phyloP scores from a whole-genome alignment of 2,888 invertebrate species.

The Acronicta aceris region DNA sequence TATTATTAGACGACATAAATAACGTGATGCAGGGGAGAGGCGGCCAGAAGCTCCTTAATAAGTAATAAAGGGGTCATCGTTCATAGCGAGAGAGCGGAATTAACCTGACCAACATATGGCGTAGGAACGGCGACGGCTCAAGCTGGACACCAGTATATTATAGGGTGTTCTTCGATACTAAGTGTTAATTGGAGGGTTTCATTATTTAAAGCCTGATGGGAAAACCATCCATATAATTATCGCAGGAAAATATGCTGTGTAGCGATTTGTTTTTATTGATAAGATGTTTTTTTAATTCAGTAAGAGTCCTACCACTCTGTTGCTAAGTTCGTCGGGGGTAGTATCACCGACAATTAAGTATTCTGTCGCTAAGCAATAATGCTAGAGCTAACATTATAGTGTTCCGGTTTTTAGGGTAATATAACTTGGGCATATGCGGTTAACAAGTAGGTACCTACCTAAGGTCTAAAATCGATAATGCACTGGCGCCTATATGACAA shows the following conservation, averaged over 20 bases:
- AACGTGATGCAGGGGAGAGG: slow-evolving; percentile 80
- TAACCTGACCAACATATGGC: slow-evolving; percentile 82
- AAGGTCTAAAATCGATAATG: too few relatives aligned
- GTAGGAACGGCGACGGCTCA: slow-evolving; percentile 60
- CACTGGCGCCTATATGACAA: too few relatives aligned
- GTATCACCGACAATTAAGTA: too few relatives aligned
- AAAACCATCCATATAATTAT: slow-evolving; percentile 1
- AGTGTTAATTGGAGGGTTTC: slow-evolving; percentile 47
- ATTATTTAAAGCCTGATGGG: slow-evolving; percentile 42
- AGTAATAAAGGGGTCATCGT: slow-evolving; percentile 89
- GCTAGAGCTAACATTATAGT: too few relatives aligned
- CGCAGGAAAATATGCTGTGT: slow-evolving; percentile 4
- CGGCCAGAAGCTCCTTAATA: slow-evolving; percentile 84
- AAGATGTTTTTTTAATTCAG: too few relatives aligned
- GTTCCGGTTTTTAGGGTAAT: too few relatives aligned
- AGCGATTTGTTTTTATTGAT: too few relatives aligned
- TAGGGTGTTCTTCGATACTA: slow-evolving; percentile 53
- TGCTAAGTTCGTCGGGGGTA: too few relatives aligned
- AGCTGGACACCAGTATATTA: slow-evolving; percentile 52
- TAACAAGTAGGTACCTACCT: too few relatives aligned
- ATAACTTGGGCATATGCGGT: too few relatives aligned
- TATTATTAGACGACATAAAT: slow-evolving; percentile 89
- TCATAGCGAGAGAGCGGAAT: slow-evolving; percentile 79
- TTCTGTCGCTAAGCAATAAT: too few relatives aligned
- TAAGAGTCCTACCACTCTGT: too few relatives aligned